Evolutionary conservation across 2,888 invertebrate species (phyloP).

Genomic region (Watsonalla binaria): DNA sequence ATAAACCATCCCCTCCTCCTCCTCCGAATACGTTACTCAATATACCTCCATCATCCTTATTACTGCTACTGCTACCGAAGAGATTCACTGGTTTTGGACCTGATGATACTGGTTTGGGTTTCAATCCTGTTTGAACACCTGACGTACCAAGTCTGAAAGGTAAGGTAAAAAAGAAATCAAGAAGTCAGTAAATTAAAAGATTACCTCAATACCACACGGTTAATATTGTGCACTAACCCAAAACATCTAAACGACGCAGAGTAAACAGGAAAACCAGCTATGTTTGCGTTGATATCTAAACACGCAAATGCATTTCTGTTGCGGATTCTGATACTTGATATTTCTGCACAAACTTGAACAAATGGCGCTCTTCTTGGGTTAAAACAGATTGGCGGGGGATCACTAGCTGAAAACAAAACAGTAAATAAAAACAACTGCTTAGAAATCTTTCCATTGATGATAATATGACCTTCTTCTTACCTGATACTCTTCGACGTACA

Average conservation of each 20-base stretch:
- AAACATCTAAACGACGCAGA: slow-evolving; percentile 76
- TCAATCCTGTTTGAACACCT: slow-evolving; percentile 66
- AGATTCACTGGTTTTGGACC: slow-evolving; percentile 62
- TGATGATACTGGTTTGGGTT: slow-evolving; percentile 61
- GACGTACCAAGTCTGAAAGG: slow-evolving; percentile 58
- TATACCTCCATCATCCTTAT: slow-evolving; percentile 44
- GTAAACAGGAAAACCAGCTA: slow-evolving; percentile 78
- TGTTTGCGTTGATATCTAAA: slow-evolving; percentile 84
- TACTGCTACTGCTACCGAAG: slow-evolving; percentile 45
- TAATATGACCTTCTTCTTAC: slow-evolving; percentile 54
- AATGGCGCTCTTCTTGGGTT: slow-evolving; percentile 84
- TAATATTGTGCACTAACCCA: slow-evolving; percentile 42
- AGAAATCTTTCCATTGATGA: slow-evolving; percentile 16
- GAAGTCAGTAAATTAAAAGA: not conserved
- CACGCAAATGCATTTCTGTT: slow-evolving; percentile 89
- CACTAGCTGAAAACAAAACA: slow-evolving; percentile 79
- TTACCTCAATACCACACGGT: not conserved
- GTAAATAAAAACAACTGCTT: slow-evolving; percentile 3
- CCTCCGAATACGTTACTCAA: slow-evolving; percentile 37
- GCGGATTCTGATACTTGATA: slow-evolving; percentile 88
- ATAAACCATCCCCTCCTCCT: slow-evolving; percentile 22
- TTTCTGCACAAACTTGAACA: slow-evolving; percentile 84
- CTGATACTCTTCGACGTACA: slow-evolving; percentile 85
- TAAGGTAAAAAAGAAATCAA: not conserved
- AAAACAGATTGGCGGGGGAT: slow-evolving; percentile 85